Conservation (phyloP, 2,888 invertebrate species). For the Trissolcus brochymenae region DNA sequence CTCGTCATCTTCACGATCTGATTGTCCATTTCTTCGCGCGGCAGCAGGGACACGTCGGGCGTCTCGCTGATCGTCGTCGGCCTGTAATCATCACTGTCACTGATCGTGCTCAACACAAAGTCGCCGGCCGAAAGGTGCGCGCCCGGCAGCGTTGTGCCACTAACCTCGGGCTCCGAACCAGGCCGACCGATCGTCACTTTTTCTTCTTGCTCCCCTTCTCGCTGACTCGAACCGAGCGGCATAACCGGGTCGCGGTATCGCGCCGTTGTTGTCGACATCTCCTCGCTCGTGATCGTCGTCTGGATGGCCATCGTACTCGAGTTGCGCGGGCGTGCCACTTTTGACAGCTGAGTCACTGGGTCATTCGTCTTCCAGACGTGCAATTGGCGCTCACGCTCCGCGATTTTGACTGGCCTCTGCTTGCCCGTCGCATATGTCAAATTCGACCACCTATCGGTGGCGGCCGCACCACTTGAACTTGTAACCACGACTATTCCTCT, state of each 20-base stretch:
- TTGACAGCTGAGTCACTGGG: slow-evolving; percentile 35
- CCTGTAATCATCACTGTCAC: slow-evolving; percentile 38
- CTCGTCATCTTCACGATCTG: slow-evolving; percentile 29
- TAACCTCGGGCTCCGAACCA: slow-evolving; percentile 47
- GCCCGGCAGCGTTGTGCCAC: slow-evolving; percentile 35
- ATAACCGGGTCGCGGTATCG: slow-evolving; percentile 22
- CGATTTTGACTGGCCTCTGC: slow-evolving; percentile 60
- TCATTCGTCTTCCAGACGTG: slow-evolving; percentile 56
- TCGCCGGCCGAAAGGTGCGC: slow-evolving; percentile 11
- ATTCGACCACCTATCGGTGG: too few species aligned
- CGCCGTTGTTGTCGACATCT: slow-evolving; percentile 20
- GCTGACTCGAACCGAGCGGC: slow-evolving; percentile 45
- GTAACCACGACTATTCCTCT: slow-evolving; percentile 48
- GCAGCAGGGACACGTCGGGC: slow-evolving; percentile 1
- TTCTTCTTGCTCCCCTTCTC: slow-evolving; percentile 47
- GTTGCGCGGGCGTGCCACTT: slow-evolving; percentile 27
- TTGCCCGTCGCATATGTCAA: slow-evolving; percentile 63
- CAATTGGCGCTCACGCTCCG: slow-evolving; percentile 65
- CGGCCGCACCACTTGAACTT: not conserved
- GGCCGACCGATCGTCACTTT: slow-evolving; percentile 49
- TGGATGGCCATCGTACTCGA: slow-evolving; percentile 34
- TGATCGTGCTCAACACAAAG: slow-evolving; percentile 9
- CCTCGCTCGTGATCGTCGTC: slow-evolving; percentile 14
- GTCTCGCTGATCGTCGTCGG: not conserved
- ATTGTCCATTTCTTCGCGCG: slow-evolving; percentile 37